Evolutionary conservation across 2,888 invertebrate species (phyloP).

Genomic region (Argyresthia goedartella): DNA sequence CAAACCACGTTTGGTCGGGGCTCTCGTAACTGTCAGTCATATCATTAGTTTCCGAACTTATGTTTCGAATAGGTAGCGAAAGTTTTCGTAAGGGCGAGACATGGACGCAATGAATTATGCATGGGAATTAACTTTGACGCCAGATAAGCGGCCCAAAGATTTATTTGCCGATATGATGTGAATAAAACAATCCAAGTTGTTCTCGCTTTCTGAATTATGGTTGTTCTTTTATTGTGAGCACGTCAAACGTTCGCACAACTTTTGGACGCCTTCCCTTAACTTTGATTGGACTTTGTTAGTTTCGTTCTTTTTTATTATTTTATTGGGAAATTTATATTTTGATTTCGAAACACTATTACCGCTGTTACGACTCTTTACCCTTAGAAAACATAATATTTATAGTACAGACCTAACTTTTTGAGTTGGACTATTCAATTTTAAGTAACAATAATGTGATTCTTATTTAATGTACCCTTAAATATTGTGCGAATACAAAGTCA

Average conservation of each 20-base stretch:
- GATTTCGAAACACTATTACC: no score
- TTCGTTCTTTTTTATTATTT: not conserved
- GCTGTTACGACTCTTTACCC: no score
- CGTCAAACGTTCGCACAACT: conserved; percentile 41
- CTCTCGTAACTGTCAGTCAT: no score
- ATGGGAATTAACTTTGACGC: conserved; percentile 68
- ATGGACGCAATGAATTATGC: conserved; percentile 59
- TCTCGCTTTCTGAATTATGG: conserved; percentile 60
- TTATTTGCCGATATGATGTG: conserved; percentile 68
- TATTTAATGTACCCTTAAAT: no score
- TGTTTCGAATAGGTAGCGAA: no score
- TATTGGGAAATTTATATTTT: no score
- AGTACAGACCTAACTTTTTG: no score
- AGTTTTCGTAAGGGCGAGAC: not conserved
- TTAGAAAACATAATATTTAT: no score
- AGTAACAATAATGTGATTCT: no score
- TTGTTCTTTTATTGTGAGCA: conserved; percentile 58
- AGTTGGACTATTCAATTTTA: no score
- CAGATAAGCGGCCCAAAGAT: conserved; percentile 65
- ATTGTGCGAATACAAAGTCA: not conserved
- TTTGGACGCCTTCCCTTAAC: conserved; percentile 17
- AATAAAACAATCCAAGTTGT: conserved; percentile 67
- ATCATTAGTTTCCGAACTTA: no score
- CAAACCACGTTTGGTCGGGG: no score
- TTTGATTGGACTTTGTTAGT: conserved; percentile 12